Evolutionary conservation across 2,113 vertebrate genomes (phyloP), one percentile per base, ranked within the genome.

Genomic region (Typhlomys cinereus): DNA sequence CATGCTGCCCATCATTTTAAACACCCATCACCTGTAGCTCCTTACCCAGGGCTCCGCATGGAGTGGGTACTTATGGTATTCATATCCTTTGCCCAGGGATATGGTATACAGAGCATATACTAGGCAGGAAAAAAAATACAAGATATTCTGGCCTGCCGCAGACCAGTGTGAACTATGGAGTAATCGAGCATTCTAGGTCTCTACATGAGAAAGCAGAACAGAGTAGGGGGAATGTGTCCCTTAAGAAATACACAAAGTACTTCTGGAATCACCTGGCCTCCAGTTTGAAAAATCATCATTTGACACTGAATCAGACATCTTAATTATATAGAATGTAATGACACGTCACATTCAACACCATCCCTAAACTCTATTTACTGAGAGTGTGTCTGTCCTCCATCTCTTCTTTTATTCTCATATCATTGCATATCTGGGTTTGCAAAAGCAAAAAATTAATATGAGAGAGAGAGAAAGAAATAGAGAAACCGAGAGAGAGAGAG

Each of bases 281-380:
- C 12, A 78, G 74, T 36, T 67, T 90, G 21, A 61, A 89, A n/a
- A 66, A 57, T 71, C 66, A 61, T 39, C n/a, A 39, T 83, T 71
- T 76, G 46, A 36, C 46, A n/a, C 36, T 31, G 52, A 23, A 21
- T 69, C n/a, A 7, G 89, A 95, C 36, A 75, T 93, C 85, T 95
- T 93, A 95, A 95, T 95, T 94, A 93, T 18, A 85, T 82, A 92
- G 78, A 95, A 90, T 94, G 86, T 82, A 85, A 91, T 92, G 94
- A 89, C 73, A 36, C 34, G 81, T 92, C 85, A 44, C 48, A 54
- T 94, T 89, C 75, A 41, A 81, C 79, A 93, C n/a, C n/a, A 62
- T 79, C 73, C 76, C 75, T 93, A 84, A 93, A 90, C 48, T 54
- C 92, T 78, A 69, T 85, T 91, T 86, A 94, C 93, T 92, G 90